Evolutionary conservation across 2,797 vertebrate genomes (phyloP).

Genomic region (Notamacropus eugenii): DNA sequence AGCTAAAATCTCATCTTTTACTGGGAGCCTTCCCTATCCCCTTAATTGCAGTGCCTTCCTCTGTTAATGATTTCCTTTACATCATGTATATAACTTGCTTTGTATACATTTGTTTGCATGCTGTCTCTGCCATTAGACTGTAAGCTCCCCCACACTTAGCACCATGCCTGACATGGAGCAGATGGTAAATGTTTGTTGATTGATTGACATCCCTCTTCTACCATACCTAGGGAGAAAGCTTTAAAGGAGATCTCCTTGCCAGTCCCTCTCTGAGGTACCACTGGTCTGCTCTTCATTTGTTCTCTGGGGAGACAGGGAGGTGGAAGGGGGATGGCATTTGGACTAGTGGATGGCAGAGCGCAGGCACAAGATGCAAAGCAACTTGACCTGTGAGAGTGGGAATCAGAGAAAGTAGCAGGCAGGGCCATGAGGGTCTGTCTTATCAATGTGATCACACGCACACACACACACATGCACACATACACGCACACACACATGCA

Average conservation of each 20-base stretch:
- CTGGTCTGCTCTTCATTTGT: background rate
- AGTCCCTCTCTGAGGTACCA: background rate
- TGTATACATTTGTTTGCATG: too few relatives aligned
- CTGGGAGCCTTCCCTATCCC: background rate
- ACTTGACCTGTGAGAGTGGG: background rate
- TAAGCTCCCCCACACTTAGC: background rate
- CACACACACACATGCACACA: background rate
- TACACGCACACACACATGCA: background rate
- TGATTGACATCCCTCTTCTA: background rate
- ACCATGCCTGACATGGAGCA: background rate
- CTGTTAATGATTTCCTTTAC: background rate
- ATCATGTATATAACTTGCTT: background rate
- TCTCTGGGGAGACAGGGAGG: background rate
- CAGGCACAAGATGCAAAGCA: too few relatives aligned
- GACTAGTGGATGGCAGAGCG: background rate
- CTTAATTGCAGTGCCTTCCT: background rate
- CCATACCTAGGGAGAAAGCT: background rate
- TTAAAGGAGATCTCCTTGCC: background rate
- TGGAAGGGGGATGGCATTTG: background rate
- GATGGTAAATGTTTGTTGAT: background rate
- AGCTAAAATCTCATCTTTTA: background rate
- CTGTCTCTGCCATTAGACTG: background rate
- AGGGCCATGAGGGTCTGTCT: too few relatives aligned
- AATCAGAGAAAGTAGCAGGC: background rate
- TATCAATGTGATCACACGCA: too few relatives aligned